Evolutionary conservation across 2,888 invertebrate species (phyloP), one percentile per base, ranked within the genome.

Genomic region (Agrochola lota): DNA sequence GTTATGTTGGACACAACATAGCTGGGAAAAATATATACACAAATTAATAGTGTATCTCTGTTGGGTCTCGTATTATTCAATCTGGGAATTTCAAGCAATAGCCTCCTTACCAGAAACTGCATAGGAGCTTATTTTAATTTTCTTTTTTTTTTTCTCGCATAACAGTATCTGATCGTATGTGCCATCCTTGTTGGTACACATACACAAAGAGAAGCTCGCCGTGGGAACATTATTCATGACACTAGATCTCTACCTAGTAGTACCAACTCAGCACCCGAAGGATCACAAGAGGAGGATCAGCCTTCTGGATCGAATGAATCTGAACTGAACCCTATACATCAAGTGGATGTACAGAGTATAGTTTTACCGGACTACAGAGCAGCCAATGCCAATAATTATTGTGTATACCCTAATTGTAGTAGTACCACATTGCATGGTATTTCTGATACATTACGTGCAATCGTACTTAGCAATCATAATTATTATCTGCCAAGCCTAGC

Each of bases 101-200:
- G n/a, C n/a, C n/a, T n/a, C n/a, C n/a, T n/a, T n/a, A n/a, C n/a
- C n/a, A n/a, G n/a, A n/a, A n/a, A n/a, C n/a, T n/a, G n/a, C n/a
- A n/a, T n/a, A n/a, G n/a, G n/a, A n/a, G n/a, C n/a, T n/a, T n/a
- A n/a, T n/a, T n/a, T n/a, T n/a, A n/a, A n/a, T n/a, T n/a, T n/a
- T n/a, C n/a, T n/a, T n/a, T n/a, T n/a, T n/a, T n/a, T n/a, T n/a
- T n/a, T n/a, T n/a, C n/a, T n/a, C n/a, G n/a, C n/a, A n/a, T n/a
- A n/a, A n/a, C n/a, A n/a, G n/a, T n/a, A 71, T 30, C 71, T 17
- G 62, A 62, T 49, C 46, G 71, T 46, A 30, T 71, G 30, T 71
- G 71, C 30, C 49, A 49, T 71, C 23, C 62, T 40, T 72, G 63
- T 63, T 52, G 72, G 72, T 64, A n/a, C 64, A 8, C 63, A 49